Evolutionary conservation across 2,888 invertebrate genomes (phyloP).

Genomic region (Drosophila neoperkinsi): DNA sequence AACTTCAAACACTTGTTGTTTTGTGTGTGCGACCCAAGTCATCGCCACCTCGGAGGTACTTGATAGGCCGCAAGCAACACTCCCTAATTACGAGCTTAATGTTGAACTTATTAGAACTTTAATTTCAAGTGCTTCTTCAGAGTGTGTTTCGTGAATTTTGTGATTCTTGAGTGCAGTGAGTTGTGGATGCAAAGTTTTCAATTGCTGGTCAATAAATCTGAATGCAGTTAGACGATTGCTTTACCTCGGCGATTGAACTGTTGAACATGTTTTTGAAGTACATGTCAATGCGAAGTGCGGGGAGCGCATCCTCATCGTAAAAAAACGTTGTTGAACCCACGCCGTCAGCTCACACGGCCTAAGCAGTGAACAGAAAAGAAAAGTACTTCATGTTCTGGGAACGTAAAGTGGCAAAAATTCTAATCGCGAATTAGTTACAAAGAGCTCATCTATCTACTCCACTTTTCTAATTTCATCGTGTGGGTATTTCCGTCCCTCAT

Average conservation of each 20-base stretch:
- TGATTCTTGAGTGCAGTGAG: slow-evolving; percentile 10
- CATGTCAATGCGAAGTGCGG: background rate
- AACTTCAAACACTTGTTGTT: slow-evolving; percentile 55
- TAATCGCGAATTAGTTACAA: background rate
- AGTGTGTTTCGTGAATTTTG: slow-evolving; percentile 2
- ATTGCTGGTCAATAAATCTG: slow-evolving; percentile 35
- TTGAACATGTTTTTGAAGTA: background rate
- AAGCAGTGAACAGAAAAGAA: background rate
- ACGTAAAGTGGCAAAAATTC: background rate
- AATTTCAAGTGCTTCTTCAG: slow-evolving; percentile 5
- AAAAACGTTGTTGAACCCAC: background rate
- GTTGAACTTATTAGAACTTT: background rate
- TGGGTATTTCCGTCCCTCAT: background rate
- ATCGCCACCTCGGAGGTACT: slow-evolving; percentile 22
- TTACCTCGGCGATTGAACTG: slow-evolving; percentile 11
- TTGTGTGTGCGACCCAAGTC: slow-evolving; percentile 24
- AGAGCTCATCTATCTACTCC: background rate
- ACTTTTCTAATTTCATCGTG: background rate
- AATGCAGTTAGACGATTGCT: slow-evolving; percentile 6
- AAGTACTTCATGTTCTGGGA: background rate
- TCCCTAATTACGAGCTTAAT: slow-evolving; percentile 15
- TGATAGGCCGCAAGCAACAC: slow-evolving; percentile 1
- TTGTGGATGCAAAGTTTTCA: slow-evolving; percentile 14
- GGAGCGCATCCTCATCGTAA: background rate
- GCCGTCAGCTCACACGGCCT: background rate